Conservation (phyloP, 2,888 invertebrate species). For the Eupithecia dodoneata region DNA sequence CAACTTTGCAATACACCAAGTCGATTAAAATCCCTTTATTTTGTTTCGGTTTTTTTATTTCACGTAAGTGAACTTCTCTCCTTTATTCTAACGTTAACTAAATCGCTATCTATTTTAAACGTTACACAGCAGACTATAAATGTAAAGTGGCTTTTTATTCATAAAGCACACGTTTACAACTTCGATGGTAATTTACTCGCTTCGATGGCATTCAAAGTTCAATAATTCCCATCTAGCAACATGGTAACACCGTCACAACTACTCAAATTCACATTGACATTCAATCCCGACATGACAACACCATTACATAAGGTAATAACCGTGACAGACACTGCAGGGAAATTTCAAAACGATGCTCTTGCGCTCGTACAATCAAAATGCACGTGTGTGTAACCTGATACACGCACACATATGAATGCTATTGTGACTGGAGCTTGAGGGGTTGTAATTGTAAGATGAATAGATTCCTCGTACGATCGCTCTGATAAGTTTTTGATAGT, state of each 20-base stretch:
- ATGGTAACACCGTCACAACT: conserved; percentile 36
- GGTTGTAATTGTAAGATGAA: conserved; percentile 33
- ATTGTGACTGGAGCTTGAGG: conserved; percentile 34
- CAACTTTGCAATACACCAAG: conserved; percentile 8
- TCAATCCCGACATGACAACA: conserved; percentile 45
- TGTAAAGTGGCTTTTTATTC: conserved; percentile 28
- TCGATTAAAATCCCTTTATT: conserved; percentile 14
- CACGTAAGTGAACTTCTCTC: neutral
- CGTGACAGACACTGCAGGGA: conserved; percentile 45
- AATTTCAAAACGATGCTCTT: conserved; percentile 42
- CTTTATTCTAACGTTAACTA: neutral
- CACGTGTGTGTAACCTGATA: conserved; percentile 47
- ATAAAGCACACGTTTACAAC: conserved; percentile 27
- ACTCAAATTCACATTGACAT: conserved; percentile 43
- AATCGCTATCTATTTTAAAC: conserved; percentile 18
- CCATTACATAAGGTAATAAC: conserved; percentile 47
- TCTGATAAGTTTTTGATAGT: conserved; percentile 38
- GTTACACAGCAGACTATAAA: conserved; percentile 18
- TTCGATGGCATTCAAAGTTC: conserved; percentile 33
- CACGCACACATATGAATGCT: conserved; percentile 34
- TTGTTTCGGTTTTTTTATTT: neutral
- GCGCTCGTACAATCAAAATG: conserved; percentile 33
- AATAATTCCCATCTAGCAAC: conserved; percentile 34
- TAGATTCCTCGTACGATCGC: conserved; percentile 36
- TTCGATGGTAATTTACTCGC: conserved; percentile 31